Conservation (phyloP, 2,797 vertebrate species). For the Anas bernieri region DNA sequence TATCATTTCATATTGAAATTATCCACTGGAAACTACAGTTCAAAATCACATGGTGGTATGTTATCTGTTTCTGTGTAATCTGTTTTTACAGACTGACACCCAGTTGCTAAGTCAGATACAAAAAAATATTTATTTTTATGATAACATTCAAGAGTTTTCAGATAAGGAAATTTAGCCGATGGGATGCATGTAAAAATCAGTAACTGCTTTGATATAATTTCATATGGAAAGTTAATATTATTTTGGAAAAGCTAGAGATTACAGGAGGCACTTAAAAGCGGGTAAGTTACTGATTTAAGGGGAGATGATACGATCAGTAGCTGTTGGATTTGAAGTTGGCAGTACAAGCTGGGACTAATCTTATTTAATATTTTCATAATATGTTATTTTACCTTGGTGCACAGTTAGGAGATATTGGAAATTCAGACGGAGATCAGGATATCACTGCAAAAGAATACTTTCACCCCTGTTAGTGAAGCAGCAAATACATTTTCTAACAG, state of each 20-base stretch:
- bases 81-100: neutral
- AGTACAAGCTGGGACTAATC: neutral
- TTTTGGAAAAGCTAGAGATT: slow-evolving; percentile 33
- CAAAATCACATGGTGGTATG: neutral
- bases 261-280: neutral
- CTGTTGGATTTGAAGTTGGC: slow-evolving; percentile 3
- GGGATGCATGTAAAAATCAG: neutral
- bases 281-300: slow-evolving; percentile 6
- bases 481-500: neutral
- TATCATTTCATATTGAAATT: neutral
- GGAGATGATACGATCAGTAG: slow-evolving; percentile 6
- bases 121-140: slow-evolving; percentile 2
- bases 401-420: neutral
- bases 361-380: slow-evolving; percentile 2
- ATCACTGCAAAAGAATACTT: neutral
- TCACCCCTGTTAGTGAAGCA: neutral
- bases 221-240: slow-evolving; percentile 27
- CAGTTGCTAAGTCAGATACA: neutral
- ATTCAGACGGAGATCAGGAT: neutral
- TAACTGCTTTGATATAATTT: slow-evolving; percentile 49
- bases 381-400: neutral
- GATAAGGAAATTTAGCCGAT: slow-evolving; percentile 61
- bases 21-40: neutral
- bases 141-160: slow-evolving; percentile 25
- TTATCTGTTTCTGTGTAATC: neutral